Evolutionary conservation across 2,888 invertebrate species (phyloP).

Genomic region (Drosophila eohydei): DNA sequence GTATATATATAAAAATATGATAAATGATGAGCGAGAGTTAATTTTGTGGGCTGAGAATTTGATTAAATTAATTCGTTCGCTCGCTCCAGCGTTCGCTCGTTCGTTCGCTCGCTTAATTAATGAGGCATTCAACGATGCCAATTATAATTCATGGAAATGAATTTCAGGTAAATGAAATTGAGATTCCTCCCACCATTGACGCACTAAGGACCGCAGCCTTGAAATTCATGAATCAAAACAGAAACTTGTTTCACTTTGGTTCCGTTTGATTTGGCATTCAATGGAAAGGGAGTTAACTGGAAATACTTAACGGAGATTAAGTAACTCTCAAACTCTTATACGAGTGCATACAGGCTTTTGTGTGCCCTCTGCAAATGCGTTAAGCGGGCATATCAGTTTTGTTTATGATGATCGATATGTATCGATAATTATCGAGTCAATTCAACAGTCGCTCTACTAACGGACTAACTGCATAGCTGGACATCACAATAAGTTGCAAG

Average conservation of each 20-base stretch:
- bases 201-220: neutral
- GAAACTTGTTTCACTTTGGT: neutral
- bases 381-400: neutral
- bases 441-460: too few species aligned
- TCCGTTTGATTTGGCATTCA: neutral
- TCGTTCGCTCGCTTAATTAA: constrained; percentile 24
- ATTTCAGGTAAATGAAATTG: constrained; percentile 19
- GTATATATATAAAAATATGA: neutral
- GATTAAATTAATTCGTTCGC: constrained; percentile 43
- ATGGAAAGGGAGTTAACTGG: neutral
- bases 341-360: neutral
- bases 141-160: constrained; percentile 34
- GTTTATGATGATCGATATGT: neutral
- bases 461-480: neutral
- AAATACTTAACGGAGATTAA: constrained; percentile 1
- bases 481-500: too few species aligned
- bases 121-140: constrained; percentile 52
- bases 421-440: neutral
- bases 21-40: constrained; percentile 1
- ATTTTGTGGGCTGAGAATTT: constrained; percentile 31
- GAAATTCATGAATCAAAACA: neutral
- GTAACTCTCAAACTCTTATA: neutral
- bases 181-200: constrained; percentile 17
- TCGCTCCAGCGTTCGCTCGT: neutral
- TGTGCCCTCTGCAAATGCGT: neutral